phyloP scores from a whole-genome alignment of 2,888 invertebrate genomes.

The Epinotia nisella region DNA sequence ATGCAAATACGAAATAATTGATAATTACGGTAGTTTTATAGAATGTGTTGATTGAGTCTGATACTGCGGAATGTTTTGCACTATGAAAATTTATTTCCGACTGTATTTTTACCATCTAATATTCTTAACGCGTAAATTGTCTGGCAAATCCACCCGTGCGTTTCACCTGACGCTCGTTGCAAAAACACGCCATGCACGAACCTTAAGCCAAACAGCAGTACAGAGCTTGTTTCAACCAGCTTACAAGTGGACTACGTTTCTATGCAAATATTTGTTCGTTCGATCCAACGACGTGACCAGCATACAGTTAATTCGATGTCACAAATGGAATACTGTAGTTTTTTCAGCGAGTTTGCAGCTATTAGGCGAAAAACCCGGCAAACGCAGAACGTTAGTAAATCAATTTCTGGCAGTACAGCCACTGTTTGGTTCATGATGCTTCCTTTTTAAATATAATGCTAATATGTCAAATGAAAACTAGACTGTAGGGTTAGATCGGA shows the following conservation, averaged over 20 bases:
- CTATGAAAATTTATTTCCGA: no score
- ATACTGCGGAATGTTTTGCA: no score
- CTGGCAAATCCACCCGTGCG: neutral
- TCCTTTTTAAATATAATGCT: no score
- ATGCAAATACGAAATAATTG: no score
- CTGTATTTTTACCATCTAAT: no score
- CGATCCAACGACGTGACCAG: slow-evolving; percentile 36
- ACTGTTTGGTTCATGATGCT: no score
- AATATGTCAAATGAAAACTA: no score
- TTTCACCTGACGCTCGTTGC: neutral
- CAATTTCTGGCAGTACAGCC: neutral
- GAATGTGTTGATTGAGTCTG: no score
- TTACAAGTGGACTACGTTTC: slow-evolving; percentile 41
- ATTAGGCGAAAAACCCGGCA: neutral
- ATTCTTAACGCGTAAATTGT: neutral
- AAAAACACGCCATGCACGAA: slow-evolving; percentile 13
- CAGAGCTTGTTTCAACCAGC: slow-evolving; percentile 24
- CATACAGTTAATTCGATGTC: slow-evolving; percentile 37
- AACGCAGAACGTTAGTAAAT: neutral
- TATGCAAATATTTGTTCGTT: slow-evolving; percentile 42
- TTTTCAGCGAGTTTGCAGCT: slow-evolving; percentile 1
- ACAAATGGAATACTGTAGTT: slow-evolving; percentile 36
- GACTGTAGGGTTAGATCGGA: no score
- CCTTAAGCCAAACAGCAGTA: slow-evolving; percentile 18
- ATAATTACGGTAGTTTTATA: no score